A percentile compares a stretch with the other conserved stretches of the same genome.
phyloP scores from a whole-genome alignment of 2,797 vertebrate genomes.

The Leuciscus waleckii region DNA sequence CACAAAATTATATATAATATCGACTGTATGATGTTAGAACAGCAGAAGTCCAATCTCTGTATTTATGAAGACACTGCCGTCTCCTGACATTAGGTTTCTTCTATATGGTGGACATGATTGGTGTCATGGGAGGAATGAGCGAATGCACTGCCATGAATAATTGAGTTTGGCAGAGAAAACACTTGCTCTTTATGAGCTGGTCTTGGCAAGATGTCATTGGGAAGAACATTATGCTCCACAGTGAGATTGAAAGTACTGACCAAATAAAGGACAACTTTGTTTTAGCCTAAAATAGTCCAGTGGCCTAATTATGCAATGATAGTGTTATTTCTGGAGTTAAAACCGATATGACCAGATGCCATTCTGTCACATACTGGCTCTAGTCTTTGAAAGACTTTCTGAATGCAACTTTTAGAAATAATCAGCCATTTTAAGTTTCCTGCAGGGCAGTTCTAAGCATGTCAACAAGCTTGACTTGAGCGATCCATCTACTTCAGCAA shows the following conservation, averaged over 20 bases:
- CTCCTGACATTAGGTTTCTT: constrained; percentile 49
- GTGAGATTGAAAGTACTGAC: constrained; percentile 2
- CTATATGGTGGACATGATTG: constrained; percentile 66
- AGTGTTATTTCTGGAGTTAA: neutral
- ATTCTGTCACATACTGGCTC: constrained; percentile 5
- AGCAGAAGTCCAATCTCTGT: neutral
- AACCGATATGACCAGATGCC: neutral
- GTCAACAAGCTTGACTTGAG: constrained; percentile 5
- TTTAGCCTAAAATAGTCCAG: constrained; percentile 15
- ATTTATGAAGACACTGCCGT: constrained; percentile 37
- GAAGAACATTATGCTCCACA: constrained; percentile 43
- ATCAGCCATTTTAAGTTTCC: neutral
- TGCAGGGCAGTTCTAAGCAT: neutral
- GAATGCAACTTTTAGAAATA: neutral
- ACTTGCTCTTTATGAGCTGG: constrained; percentile 20
- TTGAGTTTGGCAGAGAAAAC: constrained; percentile 57
- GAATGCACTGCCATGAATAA: constrained; percentile 67
- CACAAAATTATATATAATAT: constrained; percentile 6
- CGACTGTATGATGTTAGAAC: neutral
- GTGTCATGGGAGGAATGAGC: constrained; percentile 59
- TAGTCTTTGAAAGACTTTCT: neutral
- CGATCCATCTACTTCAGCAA: neutral
- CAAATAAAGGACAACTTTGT: constrained; percentile 22
- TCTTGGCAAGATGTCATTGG: constrained; percentile 38
- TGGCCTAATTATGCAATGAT: neutral